phyloP scores from a whole-genome alignment of 2,888 invertebrate genomes.

The Chymomyza procnemis region DNA sequence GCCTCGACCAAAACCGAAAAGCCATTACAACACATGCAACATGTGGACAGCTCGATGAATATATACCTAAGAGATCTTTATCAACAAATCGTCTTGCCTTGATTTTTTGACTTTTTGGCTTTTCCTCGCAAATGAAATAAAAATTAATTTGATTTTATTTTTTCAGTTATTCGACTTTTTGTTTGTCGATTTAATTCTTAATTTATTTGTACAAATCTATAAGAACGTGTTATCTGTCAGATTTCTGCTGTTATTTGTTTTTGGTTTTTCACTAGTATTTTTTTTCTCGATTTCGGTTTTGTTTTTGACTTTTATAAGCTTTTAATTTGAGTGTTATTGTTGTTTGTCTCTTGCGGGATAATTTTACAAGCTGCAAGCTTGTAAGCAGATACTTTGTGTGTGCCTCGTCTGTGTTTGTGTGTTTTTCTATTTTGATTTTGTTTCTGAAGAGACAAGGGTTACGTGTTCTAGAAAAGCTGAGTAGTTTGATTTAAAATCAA shows the following conservation, averaged over 20 bases:
- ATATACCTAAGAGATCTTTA: background rate
- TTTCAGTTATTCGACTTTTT: slow-evolving; percentile 40
- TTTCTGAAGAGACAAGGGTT: background rate
- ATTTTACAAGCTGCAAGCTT: slow-evolving; percentile 11
- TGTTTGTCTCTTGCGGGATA: slow-evolving; percentile 50
- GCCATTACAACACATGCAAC: background rate
- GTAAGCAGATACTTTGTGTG: slow-evolving; percentile 57
- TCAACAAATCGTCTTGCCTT: background rate
- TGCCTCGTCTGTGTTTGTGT: slow-evolving; percentile 9
- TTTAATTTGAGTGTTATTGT: slow-evolving; percentile 72
- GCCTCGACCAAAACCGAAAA: background rate
- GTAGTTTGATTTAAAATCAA: slow-evolving; percentile 47
- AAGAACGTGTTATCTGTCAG: slow-evolving; percentile 50
- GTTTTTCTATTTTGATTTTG: slow-evolving; percentile 3
- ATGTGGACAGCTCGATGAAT: background rate
- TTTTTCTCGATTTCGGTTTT: slow-evolving; percentile 1
- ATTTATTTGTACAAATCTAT: slow-evolving; percentile 42
- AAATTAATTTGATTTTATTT: slow-evolving; percentile 61
- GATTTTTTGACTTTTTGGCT: slow-evolving; percentile 2
- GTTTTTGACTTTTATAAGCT: slow-evolving; percentile 66
- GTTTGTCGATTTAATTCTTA: slow-evolving; percentile 35
- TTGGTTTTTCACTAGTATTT: slow-evolving; percentile 13
- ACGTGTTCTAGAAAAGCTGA: background rate
- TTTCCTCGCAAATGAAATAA: slow-evolving; percentile 39
- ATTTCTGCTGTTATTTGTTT: slow-evolving; percentile 22